Conservation (phyloP, 2,888 invertebrate species). For the Arctia plantaginis region DNA sequence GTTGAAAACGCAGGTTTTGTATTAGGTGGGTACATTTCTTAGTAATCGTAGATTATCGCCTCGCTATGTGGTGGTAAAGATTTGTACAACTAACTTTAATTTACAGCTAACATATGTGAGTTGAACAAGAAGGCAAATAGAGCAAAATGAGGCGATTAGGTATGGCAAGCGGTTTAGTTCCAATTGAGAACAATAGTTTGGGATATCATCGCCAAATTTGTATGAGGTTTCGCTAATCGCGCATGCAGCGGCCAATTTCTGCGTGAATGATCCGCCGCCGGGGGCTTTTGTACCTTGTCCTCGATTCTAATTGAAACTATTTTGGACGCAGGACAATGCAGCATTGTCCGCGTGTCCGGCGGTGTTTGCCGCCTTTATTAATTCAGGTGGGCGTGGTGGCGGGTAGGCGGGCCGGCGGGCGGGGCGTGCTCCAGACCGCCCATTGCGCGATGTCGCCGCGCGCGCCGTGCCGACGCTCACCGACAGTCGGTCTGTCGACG, state of each 20-base stretch:
- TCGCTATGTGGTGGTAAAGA: background rate
- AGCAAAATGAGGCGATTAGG: slow-evolving; percentile 33
- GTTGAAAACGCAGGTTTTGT: no score
- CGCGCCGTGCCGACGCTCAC: slow-evolving; percentile 59
- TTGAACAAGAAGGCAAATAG: slow-evolving; percentile 8
- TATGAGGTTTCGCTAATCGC: slow-evolving; percentile 64
- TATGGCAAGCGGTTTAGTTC: slow-evolving; percentile 48
- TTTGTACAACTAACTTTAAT: background rate
- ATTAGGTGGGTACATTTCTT: background rate
- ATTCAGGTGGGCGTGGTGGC: slow-evolving; percentile 81
- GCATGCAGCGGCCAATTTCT: slow-evolving; percentile 80
- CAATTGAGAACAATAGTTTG: slow-evolving; percentile 39
- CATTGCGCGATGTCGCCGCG: slow-evolving; percentile 59
- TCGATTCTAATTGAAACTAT: slow-evolving; percentile 86
- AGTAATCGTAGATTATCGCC: background rate
- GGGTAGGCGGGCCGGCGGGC: slow-evolving; percentile 78
- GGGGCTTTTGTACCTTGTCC: slow-evolving; percentile 80
- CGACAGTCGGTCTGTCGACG: slow-evolving; percentile 78
- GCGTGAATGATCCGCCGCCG: slow-evolving; percentile 76
- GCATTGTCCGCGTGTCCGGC: slow-evolving; percentile 85
- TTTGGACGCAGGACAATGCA: slow-evolving; percentile 84
- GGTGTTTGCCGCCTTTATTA: slow-evolving; percentile 86
- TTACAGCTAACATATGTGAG: background rate
- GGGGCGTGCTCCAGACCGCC: slow-evolving; percentile 62
- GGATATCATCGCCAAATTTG: slow-evolving; percentile 55